Conservation (phyloP, 2,888 invertebrate species). For the Megaustenia siamemsis region DNA sequence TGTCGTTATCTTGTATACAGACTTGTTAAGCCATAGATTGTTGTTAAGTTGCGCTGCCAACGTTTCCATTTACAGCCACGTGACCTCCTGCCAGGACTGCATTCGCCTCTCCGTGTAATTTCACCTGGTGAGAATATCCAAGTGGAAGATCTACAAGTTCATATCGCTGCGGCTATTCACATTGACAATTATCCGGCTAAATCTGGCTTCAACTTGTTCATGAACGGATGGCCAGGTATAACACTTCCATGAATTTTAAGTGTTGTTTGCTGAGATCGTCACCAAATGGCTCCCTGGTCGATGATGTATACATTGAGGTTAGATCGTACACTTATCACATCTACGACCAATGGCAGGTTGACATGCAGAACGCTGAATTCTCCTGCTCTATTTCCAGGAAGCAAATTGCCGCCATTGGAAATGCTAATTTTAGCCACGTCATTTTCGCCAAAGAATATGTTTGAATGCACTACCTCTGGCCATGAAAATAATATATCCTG, state of each 20-base stretch:
- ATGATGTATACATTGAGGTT: conserved; percentile 24
- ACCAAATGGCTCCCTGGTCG: neutral
- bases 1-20: no score
- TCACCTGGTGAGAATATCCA: conserved; percentile 32
- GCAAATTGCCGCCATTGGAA: neutral
- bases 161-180: conserved; percentile 29
- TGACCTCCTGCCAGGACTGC: neutral
- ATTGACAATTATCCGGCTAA: conserved; percentile 17
- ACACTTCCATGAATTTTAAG: conserved; percentile 23
- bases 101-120: neutral
- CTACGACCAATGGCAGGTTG: conserved; percentile 45
- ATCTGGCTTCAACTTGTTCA: conserved; percentile 46
- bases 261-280: conserved; percentile 36
- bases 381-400: conserved; percentile 39
- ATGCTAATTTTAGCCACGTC: conserved; percentile 44
- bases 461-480: neutral
- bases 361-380: conserved; percentile 50
- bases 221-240: conserved; percentile 47
- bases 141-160: conserved; percentile 25
- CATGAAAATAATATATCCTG: conserved; percentile 28
- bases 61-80: neutral
- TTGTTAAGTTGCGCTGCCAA: no score
- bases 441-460: conserved; percentile 43
- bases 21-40: no score
- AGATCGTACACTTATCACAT: conserved; percentile 32